Evolutionary conservation across 2,113 vertebrate genomes (phyloP).

Genomic region (Cacatua alba): DNA sequence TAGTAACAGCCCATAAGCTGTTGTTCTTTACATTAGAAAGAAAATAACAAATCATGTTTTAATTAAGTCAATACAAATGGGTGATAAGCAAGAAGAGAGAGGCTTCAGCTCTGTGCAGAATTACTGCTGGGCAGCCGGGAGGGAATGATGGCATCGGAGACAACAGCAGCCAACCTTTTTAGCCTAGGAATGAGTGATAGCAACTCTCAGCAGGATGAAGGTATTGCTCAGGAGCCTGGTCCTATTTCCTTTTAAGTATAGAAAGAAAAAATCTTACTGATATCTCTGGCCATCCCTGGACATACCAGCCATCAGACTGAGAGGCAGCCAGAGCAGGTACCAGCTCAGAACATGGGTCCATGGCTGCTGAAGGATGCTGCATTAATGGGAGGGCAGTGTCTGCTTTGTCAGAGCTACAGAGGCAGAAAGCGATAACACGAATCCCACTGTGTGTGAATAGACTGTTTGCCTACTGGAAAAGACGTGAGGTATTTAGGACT

Average conservation of each 20-base stretch:
- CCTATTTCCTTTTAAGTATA: not conserved
- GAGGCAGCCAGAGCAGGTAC: not conserved
- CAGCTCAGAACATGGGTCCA: accelerated
- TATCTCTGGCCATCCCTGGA: not conserved
- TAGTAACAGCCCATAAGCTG: not conserved
- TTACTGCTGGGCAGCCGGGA: not conserved
- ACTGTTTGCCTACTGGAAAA: not conserved
- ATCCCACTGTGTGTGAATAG: accelerated
- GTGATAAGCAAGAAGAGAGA: not conserved
- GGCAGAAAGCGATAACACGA: not conserved
- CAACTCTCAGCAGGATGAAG: not conserved
- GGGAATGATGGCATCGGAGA: not conserved
- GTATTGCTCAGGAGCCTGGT: not conserved
- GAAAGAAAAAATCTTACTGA: not conserved
- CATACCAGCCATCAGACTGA: not conserved
- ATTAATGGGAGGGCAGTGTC: not conserved
- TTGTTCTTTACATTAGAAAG: not conserved
- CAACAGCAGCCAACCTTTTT: not conserved
- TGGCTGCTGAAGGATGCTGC: not conserved
- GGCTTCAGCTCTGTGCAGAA: not conserved
- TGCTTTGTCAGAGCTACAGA: not conserved
- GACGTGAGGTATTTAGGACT: not conserved
- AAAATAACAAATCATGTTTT: not conserved
- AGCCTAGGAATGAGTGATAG: not conserved
- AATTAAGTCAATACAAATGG: not conserved